phyloP scores from a whole-genome alignment of 2,888 invertebrate genomes.

The Leptinotarsa tumamoca region DNA sequence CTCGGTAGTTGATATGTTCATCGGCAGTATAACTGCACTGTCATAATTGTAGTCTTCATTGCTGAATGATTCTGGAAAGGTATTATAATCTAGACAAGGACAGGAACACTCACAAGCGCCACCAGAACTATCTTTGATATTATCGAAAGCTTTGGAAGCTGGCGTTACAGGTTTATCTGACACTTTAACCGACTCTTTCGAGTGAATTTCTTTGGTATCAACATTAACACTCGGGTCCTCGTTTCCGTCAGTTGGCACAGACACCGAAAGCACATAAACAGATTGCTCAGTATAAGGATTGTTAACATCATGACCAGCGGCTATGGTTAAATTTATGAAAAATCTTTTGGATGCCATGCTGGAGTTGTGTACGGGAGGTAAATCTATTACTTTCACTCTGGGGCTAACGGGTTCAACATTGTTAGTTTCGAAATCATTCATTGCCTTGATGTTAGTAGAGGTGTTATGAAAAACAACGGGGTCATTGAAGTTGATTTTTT shows the following conservation, averaged over 20 bases:
- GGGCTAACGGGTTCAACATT: constrained; percentile 42
- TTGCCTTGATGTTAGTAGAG: constrained; percentile 49
- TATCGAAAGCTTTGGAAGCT: constrained; percentile 30
- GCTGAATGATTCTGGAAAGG: constrained; percentile 57
- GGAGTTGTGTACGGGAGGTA: constrained; percentile 58
- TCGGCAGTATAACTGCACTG: constrained; percentile 39
- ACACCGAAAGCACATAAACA: constrained; percentile 84
- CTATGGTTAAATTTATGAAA: constrained; percentile 85
- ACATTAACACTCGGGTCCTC: constrained; percentile 72
- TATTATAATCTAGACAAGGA: constrained; percentile 72
- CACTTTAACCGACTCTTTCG: constrained; percentile 41
- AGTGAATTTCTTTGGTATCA: constrained; percentile 50
- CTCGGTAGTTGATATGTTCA: constrained; percentile 39
- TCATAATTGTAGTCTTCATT: constrained; percentile 52
- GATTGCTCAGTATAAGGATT: constrained; percentile 71
- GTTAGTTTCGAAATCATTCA: constrained; percentile 52
- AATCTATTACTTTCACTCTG: constrained; percentile 60
- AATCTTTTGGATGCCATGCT: constrained; percentile 72
- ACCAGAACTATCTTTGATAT: constrained; percentile 66
- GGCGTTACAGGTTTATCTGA: constrained; percentile 38
- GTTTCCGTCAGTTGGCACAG: constrained; percentile 77
- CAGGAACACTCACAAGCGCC: constrained; percentile 82
- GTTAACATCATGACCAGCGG: constrained; percentile 74
- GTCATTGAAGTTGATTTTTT: constrained; percentile 52
- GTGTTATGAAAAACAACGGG: constrained; percentile 51